A percentile compares a stretch with the other conserved stretches of the same genome.
phyloP scores from a whole-genome alignment of 2,888 invertebrate species.

The Lamproptera curius region DNA sequence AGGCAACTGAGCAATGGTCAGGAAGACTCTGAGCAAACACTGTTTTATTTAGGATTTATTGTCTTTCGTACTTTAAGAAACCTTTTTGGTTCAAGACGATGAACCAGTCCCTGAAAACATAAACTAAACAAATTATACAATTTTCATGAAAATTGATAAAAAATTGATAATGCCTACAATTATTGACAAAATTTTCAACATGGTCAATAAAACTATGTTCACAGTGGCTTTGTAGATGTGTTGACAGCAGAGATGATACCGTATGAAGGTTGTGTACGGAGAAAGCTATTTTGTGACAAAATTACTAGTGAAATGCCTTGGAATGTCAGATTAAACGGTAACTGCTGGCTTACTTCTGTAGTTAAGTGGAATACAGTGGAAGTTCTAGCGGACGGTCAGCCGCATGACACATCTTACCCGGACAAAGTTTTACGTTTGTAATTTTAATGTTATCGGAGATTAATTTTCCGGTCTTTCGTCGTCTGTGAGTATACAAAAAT shows the following conservation, averaged over 20 bases:
- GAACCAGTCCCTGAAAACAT: too few relatives aligned
- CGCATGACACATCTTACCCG: conserved; percentile 48
- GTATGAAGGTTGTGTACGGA: conserved; percentile 19
- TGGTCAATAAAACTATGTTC: too few relatives aligned
- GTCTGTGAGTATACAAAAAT: too few relatives aligned
- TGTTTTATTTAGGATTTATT: conserved; percentile 23
- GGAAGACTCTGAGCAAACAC: conserved; percentile 35
- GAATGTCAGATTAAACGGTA: conserved; percentile 72
- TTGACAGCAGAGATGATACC: conserved; percentile 21
- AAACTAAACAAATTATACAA: too few relatives aligned
- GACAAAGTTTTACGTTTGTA: conserved; percentile 55
- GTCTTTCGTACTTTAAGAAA: conserved; percentile 14
- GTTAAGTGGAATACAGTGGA: conserved; percentile 56
- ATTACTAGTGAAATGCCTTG: conserved; percentile 37
- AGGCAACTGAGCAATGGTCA: conserved; percentile 53
- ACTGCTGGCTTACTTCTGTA: conserved; percentile 68
- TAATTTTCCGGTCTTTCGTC: conserved; percentile 22
- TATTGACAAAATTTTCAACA: too few relatives aligned
- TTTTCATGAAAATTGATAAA: too few relatives aligned
- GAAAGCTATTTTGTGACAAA: conserved; percentile 30
- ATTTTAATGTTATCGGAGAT: conserved; percentile 54
- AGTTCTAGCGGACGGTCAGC: conserved; percentile 58
- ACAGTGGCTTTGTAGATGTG: too few relatives aligned
- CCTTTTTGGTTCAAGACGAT: too few relatives aligned
- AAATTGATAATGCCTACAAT: too few relatives aligned